Evolutionary conservation across 2,797 vertebrate species (phyloP).

Genomic region (Ataeniobius toweri): DNA sequence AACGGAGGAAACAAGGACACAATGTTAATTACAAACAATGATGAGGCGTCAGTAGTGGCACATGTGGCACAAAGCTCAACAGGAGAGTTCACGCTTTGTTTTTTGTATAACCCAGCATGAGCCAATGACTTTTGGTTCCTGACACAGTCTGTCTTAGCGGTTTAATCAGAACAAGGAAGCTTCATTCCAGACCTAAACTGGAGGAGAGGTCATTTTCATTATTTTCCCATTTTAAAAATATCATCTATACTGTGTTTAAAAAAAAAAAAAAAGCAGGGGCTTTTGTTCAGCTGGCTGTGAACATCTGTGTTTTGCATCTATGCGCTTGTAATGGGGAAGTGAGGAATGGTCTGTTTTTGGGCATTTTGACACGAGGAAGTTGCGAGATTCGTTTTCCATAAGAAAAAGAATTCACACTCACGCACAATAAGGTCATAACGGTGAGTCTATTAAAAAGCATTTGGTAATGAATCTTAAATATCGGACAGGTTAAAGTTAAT

Average conservation of each 20-base stretch:
- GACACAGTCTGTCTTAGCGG: slow-evolving; percentile 27
- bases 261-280: slow-evolving; percentile 48
- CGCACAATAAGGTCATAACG: background rate
- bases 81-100: slow-evolving; percentile 28
- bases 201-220: slow-evolving; percentile 62
- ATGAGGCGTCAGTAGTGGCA: slow-evolving; percentile 14
- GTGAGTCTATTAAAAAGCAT: background rate
- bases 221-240: slow-evolving; percentile 66
- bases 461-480: background rate
- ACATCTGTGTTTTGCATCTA: slow-evolving; percentile 74
- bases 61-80: slow-evolving; percentile 46
- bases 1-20: slow-evolving; percentile 69
- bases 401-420: slow-evolving; percentile 5
- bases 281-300: slow-evolving; percentile 57
- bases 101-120: slow-evolving; percentile 13
- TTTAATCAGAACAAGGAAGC: slow-evolving; percentile 43
- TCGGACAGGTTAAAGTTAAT: background rate
- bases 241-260: slow-evolving; percentile 61
- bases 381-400: slow-evolving; percentile 17
- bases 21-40: slow-evolving; percentile 72
- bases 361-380: slow-evolving; percentile 61
- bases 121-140: slow-evolving; percentile 25
- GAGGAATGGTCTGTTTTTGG: slow-evolving; percentile 33
- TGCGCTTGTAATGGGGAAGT: slow-evolving; percentile 20
- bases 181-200: slow-evolving; percentile 41